Conservation (phyloP, 2,797 vertebrate genomes). For the Leptatherina wallacei region DNA sequence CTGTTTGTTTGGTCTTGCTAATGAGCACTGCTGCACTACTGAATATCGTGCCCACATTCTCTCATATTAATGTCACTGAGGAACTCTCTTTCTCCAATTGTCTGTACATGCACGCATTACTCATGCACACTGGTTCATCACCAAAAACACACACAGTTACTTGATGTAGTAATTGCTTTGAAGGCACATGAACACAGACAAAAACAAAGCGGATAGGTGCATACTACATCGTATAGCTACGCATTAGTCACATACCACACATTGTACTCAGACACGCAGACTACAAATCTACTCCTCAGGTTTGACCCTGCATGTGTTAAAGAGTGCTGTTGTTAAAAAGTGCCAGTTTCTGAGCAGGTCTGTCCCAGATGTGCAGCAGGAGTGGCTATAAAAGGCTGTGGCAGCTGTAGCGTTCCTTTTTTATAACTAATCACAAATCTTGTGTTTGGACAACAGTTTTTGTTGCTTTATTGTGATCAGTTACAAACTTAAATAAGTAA, state of each 20-base stretch:
- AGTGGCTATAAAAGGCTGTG: slow-evolving; percentile 28
- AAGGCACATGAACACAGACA: slow-evolving; percentile 14
- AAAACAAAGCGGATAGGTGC: slow-evolving; percentile 38
- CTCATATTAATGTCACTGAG: slow-evolving; percentile 58
- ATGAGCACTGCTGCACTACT: slow-evolving; percentile 65
- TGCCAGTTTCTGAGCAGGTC: slow-evolving; percentile 17
- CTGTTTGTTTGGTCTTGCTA: slow-evolving; percentile 76
- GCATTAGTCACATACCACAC: slow-evolving; percentile 56
- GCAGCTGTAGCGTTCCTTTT: slow-evolving; percentile 19
- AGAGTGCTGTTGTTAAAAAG: slow-evolving; percentile 23
- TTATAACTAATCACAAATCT: neutral
- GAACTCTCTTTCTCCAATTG: slow-evolving; percentile 17
- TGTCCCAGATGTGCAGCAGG: neutral
- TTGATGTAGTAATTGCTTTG: slow-evolving; percentile 22
- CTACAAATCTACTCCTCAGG: slow-evolving; percentile 25
- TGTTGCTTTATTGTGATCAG: neutral
- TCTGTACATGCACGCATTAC: slow-evolving; percentile 24
- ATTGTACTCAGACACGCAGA: slow-evolving; percentile 30
- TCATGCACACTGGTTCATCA: slow-evolving; percentile 47
- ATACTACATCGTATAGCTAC: slow-evolving; percentile 27
- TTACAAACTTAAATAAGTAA: slow-evolving; percentile 5
- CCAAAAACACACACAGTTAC: slow-evolving; percentile 40
- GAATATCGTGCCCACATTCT: slow-evolving; percentile 61
- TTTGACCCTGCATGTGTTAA: slow-evolving; percentile 11
- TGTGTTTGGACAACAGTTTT: neutral